Percentiles rank a stretch among this genome's conserved stretches.
phyloP scores from a whole-genome alignment of 2,888 invertebrate genomes.

The Disparrhopalites patrizii region DNA sequence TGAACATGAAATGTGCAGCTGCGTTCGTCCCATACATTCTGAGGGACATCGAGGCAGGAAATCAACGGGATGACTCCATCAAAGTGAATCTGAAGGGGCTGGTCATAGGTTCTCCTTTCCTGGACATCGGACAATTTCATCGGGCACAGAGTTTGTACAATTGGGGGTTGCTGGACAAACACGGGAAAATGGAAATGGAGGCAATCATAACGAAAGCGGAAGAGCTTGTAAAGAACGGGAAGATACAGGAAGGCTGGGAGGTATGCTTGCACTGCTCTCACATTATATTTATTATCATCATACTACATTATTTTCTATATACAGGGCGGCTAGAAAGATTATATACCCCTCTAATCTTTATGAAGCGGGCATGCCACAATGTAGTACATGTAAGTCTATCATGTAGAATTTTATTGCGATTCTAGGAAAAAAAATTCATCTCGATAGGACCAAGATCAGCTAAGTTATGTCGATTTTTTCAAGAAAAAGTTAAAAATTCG shows the following conservation, averaged over 20 bases:
- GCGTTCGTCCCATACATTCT: slow-evolving; percentile 51
- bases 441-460: too few species aligned
- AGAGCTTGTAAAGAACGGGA: neutral
- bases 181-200: slow-evolving; percentile 54
- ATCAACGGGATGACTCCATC: slow-evolving; percentile 54
- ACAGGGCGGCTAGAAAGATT: too few species aligned
- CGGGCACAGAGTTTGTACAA: slow-evolving; percentile 71
- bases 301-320: too few species aligned
- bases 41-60: slow-evolving; percentile 66
- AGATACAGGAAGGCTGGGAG: neutral
- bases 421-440: too few species aligned
- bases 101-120: slow-evolving; percentile 67
- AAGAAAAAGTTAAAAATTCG: too few species aligned
- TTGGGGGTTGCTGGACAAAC: slow-evolving; percentile 63
- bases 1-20: slow-evolving; percentile 28
- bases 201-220: slow-evolving; percentile 37
- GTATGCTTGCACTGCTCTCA: too few species aligned
- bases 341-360: too few species aligned
- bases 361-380: too few species aligned
- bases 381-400: too few species aligned
- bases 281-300: too few species aligned
- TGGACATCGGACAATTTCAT: slow-evolving; percentile 68
- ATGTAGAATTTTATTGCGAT: too few species aligned
- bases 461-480: too few species aligned
- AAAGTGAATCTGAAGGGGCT: slow-evolving; percentile 61